phyloP scores from a whole-genome alignment of 2,113 vertebrate genomes.

The Heloderma charlesbogerti region DNA sequence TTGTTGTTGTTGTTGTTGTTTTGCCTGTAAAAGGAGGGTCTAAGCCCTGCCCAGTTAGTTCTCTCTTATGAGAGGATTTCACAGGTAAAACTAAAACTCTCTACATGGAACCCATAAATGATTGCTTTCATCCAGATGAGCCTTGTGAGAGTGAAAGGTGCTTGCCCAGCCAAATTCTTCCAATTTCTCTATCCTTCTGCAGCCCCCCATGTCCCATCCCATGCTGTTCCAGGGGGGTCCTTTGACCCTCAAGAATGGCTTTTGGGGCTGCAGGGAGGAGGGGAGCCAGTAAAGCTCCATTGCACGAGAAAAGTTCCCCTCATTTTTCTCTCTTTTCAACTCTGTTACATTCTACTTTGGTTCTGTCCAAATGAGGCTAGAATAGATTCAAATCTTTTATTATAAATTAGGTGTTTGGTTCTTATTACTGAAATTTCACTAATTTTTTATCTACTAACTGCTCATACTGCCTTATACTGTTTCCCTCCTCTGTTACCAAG shows the following conservation, averaged over 20 bases:
- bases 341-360: background rate
- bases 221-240: background rate
- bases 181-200: background rate
- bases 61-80: background rate
- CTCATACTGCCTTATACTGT: background rate
- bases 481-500: background rate
- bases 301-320: background rate
- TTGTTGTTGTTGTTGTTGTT: background rate
- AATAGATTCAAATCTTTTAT: background rate
- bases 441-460: background rate
- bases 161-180: background rate
- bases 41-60: background rate
- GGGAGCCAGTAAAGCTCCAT: too few relatives aligned
- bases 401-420: background rate
- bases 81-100: too few relatives aligned
- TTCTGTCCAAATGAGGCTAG: background rate
- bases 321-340: background rate
- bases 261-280: too few relatives aligned
- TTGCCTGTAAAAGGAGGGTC: background rate
- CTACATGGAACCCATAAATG: background rate
- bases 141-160: background rate
- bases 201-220: background rate
- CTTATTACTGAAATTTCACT: background rate
- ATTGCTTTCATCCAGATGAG: background rate
- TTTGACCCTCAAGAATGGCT: background rate